These are phyloP conservation scores for Heteromurus nitidus DNA, from an alignment of 2,888 invertebrate species.

Conservation along the genomic window DNA sequence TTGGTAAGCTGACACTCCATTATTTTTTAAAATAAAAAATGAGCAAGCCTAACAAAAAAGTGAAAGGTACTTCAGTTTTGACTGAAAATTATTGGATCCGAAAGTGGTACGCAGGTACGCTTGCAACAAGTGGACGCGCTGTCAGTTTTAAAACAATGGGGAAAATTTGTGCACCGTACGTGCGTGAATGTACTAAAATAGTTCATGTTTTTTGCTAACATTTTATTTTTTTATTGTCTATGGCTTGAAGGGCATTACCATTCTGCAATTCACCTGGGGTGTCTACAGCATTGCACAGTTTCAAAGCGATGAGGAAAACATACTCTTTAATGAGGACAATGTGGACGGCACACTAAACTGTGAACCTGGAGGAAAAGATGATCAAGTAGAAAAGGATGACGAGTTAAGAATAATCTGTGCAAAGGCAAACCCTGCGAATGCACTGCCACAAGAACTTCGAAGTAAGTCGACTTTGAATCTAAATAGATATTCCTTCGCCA, in stretches of 20 bases:
- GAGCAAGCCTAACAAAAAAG: too few species aligned
- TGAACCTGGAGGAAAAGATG: background rate
- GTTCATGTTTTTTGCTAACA: too few species aligned
- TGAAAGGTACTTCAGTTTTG: too few species aligned
- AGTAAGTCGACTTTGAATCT: background rate
- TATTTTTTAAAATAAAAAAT: slow-evolving; percentile 14
- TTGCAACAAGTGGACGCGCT: background rate
- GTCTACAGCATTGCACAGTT: slow-evolving; percentile 4
- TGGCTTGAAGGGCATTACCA: slow-evolving; percentile 18
- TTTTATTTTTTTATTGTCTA: too few species aligned
- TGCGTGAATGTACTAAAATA: background rate
- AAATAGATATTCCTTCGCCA: background rate
- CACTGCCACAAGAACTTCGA: slow-evolving; percentile 19
- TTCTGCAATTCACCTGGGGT: slow-evolving; percentile 19
- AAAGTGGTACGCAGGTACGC: too few species aligned
- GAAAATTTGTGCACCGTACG: too few species aligned
- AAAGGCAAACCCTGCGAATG: background rate
- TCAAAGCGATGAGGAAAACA: background rate
- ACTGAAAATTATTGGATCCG: too few species aligned
- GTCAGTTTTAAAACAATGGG: slow-evolving; percentile 3
- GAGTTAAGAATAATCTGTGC: background rate
- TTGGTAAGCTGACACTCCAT: slow-evolving; percentile 45
- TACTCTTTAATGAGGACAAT: background rate
- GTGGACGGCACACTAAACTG: background rate
- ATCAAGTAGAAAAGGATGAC: background rate